Conservation (phyloP, 2,888 invertebrate genomes). For the Pristionchus mayeri region DNA sequence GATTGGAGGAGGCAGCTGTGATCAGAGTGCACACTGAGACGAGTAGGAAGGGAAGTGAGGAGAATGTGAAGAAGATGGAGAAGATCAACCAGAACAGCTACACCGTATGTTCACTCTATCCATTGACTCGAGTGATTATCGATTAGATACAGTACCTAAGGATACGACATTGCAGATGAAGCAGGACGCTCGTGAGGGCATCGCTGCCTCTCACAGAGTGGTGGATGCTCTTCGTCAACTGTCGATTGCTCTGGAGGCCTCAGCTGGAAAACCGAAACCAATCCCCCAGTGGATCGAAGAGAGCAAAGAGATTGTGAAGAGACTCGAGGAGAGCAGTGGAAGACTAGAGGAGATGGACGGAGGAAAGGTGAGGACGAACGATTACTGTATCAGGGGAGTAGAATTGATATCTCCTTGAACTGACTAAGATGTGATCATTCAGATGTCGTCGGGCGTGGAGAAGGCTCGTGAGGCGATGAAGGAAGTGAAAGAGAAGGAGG, state of each 20-base stretch:
- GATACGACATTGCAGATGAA: conserved; percentile 4
- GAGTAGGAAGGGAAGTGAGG: conserved; percentile 9
- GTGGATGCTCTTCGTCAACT: conserved; percentile 38
- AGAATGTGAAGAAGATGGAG: conserved; percentile 39
- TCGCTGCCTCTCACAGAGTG: not conserved
- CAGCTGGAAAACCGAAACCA: conserved; percentile 42
- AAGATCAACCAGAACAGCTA: not conserved
- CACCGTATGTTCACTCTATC: not conserved
- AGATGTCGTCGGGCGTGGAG: conserved; percentile 15
- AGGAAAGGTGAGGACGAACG: conserved; percentile 8
- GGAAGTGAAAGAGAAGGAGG: conserved; percentile 47
- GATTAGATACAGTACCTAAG: not conserved
- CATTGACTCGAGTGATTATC: not conserved
- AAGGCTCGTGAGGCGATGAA: conserved; percentile 35
- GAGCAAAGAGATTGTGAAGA: conserved; percentile 50
- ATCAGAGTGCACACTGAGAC: conserved; percentile 33
- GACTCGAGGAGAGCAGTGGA: conserved; percentile 49
- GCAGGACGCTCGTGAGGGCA: not conserved
- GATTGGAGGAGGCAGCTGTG: conserved; percentile 44
- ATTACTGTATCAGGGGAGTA: not conserved
- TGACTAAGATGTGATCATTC: not conserved
- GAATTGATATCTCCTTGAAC: not conserved
- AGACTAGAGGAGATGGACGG: conserved; percentile 29
- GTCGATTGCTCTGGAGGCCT: conserved; percentile 23
- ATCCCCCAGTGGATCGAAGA: conserved; percentile 49